A percentile compares a stretch with the other conserved stretches of the same genome.
phyloP scores from a whole-genome alignment of 2,113 vertebrate genomes.

The Rana temporaria region DNA sequence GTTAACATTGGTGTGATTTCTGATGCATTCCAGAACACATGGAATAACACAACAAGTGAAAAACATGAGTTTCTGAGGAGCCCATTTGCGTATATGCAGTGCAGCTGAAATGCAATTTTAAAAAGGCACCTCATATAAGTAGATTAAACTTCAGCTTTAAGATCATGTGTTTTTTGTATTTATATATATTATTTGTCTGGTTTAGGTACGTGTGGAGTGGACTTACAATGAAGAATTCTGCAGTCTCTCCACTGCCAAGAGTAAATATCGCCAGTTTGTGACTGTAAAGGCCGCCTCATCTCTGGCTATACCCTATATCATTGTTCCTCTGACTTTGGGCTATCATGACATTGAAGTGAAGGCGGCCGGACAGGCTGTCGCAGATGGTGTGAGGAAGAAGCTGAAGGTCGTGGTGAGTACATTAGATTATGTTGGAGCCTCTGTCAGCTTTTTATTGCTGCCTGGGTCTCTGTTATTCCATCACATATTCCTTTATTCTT shows the following conservation, averaged over 20 bases:
- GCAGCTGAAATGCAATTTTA: no score
- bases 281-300: slow-evolving; percentile 63
- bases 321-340: slow-evolving; percentile 81
- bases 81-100: no score
- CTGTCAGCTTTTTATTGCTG: no score
- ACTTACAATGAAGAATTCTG: slow-evolving; percentile 75
- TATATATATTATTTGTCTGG: neutral
- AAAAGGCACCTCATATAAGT: no score
- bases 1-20: no score
- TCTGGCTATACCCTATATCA: slow-evolving; percentile 70
- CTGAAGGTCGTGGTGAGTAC: slow-evolving; percentile 86
- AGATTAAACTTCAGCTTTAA: no score
- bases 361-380: slow-evolving; percentile 61
- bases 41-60: no score
- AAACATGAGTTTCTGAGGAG: no score
- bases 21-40: no score
- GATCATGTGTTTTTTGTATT: neutral
- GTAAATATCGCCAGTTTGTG: slow-evolving; percentile 65
- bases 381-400: slow-evolving; percentile 80
- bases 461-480: no score
- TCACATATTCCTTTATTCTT: no score
- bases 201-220: slow-evolving; percentile 81
- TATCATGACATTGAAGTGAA: slow-evolving; percentile 78
- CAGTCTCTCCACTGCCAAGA: slow-evolving; percentile 77
- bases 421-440: neutral